These are phyloP conservation scores for Nephrocerus scutellatus DNA, from an alignment of 2,888 invertebrate genomes.

Conservation along the genomic window DNA sequence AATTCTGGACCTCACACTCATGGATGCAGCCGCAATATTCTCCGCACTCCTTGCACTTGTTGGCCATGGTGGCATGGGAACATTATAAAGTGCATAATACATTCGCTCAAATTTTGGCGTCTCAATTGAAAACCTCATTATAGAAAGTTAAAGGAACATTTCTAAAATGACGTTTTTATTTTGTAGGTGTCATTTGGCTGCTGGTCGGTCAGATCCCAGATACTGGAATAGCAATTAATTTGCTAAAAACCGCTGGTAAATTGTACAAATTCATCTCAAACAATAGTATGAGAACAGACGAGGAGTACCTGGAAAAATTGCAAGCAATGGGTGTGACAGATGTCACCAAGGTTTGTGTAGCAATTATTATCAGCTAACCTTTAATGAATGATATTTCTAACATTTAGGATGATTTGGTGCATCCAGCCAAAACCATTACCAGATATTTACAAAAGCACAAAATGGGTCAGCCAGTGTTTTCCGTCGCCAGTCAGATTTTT, in stretches of 20 bases:
- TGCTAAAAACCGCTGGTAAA: constrained; percentile 45
- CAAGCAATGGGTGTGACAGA: constrained; percentile 27
- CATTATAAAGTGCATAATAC: no score
- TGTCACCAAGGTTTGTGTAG: constrained; percentile 27
- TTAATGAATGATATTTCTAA: not conserved
- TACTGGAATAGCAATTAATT: constrained; percentile 39
- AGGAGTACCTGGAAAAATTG: constrained; percentile 37
- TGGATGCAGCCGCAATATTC: no score
- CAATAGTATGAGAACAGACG: constrained; percentile 40
- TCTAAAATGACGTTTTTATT: not conserved
- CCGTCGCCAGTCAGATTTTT: constrained; percentile 41
- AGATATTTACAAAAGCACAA: constrained; percentile 47
- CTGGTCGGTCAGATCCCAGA: constrained; percentile 40
- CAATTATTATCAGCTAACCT: not conserved
- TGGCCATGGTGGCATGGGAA: no score
- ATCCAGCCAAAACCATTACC: constrained; percentile 46
- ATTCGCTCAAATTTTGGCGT: not conserved
- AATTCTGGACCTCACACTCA: no score
- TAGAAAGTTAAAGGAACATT: no score
- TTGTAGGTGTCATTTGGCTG: constrained; percentile 49
- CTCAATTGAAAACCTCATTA: not conserved
- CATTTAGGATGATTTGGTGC: constrained; percentile 45
- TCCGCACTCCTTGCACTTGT: no score
- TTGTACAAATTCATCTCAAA: constrained; percentile 45
- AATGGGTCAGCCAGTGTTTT: constrained; percentile 46